Evolutionary conservation across 2,888 invertebrate genomes (phyloP).

Genomic region (Spatulosminthurus flaviceps): DNA sequence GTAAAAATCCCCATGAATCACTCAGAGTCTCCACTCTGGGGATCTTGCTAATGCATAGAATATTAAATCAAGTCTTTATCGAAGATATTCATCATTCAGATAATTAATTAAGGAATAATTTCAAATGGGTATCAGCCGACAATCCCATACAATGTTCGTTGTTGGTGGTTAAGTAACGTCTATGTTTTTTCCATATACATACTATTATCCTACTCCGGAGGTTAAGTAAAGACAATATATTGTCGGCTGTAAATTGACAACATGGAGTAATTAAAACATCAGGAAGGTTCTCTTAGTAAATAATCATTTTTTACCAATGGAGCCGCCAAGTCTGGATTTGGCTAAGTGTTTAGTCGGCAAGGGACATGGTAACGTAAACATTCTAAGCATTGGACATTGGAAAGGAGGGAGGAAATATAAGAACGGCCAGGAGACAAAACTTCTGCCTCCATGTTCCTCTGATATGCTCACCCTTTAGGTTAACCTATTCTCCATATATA

Average conservation of each 20-base stretch:
- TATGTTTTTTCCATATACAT: conserved; percentile 7
- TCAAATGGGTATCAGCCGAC: neutral
- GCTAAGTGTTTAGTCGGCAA: neutral
- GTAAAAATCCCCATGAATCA: neutral
- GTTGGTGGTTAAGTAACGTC: too few species aligned
- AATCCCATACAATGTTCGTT: neutral
- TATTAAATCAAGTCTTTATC: conserved; percentile 10
- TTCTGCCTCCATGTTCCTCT: too few species aligned
- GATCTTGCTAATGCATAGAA: conserved; percentile 24
- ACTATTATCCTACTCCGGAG: too few species aligned
- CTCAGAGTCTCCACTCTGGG: neutral
- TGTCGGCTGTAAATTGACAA: conserved; percentile 4
- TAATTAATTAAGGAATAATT: neutral
- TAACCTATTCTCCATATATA: too few species aligned
- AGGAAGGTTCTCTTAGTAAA: neutral
- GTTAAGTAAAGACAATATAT: conserved; percentile 23
- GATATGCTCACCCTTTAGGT: too few species aligned
- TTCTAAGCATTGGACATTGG: too few species aligned
- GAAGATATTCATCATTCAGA: neutral
- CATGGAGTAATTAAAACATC: conserved; percentile 26
- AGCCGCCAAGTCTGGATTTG: conserved; percentile 1
- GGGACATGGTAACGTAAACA: too few species aligned
- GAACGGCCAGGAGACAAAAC: neutral
- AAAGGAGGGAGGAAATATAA: neutral
- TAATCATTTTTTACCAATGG: conserved; percentile 1